Base-by-base conservation (phyloP, 1,140 invertebrate genomes). In the Aphidius gifuensis region DNA sequence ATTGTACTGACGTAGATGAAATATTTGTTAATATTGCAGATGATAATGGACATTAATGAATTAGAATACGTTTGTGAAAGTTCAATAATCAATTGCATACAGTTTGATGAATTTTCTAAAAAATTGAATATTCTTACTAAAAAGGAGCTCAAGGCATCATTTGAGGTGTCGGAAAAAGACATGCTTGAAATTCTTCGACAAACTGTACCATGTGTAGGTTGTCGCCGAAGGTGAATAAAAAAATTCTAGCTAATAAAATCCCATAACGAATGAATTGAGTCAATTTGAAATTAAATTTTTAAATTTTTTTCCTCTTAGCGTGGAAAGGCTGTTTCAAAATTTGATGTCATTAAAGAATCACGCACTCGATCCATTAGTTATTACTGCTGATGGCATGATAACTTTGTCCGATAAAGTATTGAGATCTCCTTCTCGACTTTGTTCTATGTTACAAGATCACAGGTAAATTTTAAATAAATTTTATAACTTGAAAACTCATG, bases 121-220 rank as follows among this genome's bases (percentile, higher is more conserved):
- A 93, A 93, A 83, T 90, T 90, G 67, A 86, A 86, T 70, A 81
- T 90, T 61, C 82, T 96, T n/a, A 87, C 87, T 45, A 85, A 87
- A 67, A 85, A 88, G 61, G 93, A 96, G 82, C 77, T 93, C 16
- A 88, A 88, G 69, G 81, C 85, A 64, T 91, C 93, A 11, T 86
- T 96, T 66, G 85, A 90, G 83, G 92, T 94, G 46, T 88, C 88
- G n/a, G 88, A 86, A 70, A 87, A 88, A 68, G 90, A 93, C 79
- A 87, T 96, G 61, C 84, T 93, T 69, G 86, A 86, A 68, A 88
- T 94, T 71, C 82, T 96, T 57, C 88, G 92, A 79, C 91, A 94
- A 81, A 89, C 88, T 73, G 92, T 96, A 71, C 92, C 93, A 58
- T 96, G 94, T 85, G 92, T 96, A 74, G 93, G 94, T 53, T 96